Base-by-base conservation (phyloP, 2,113 vertebrate species). In the Microcebus jonahi region DNA sequence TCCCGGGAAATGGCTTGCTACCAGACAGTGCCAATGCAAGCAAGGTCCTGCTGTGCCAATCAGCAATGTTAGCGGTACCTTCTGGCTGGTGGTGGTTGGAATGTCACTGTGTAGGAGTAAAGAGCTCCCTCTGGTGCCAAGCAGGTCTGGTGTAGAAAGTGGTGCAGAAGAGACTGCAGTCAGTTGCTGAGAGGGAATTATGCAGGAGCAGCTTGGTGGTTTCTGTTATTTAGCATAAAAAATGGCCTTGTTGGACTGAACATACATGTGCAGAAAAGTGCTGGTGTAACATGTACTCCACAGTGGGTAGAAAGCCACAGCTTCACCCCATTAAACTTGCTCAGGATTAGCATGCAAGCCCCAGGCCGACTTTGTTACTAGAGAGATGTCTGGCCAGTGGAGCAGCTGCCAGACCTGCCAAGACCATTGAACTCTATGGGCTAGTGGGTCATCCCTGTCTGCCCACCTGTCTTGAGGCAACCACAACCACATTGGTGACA, bases 41-140 rank as follows among this genome's bases (percentile, higher is more conserved):
- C 94, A 21, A 90, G 86, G 95, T 97, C 98, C 98, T 97, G 96
- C 96, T 94, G 79, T 93, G 89, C 80, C 86, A 45, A 3, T 92
- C 95, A 93, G 88, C 86, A 94, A 90, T 57, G 89, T n/a, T 79
- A 76, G 95, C 97, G 82, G 79, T 57, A 63, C 91, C 97, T 96
- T 93, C 98, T 97, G 98, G 98, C 98, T 99, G 98, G 98, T 98
- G 98, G 97, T 90, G 95, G 97, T 89, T 98, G 99, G 98, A 99
- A 99, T 99, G 98, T 99, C 95, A 71, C 61, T 94, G 96, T 97
- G 95, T 96, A 94, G 94, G 97, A 94, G 45, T 18, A n/a, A 21
- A 36, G 90, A 93, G 95, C 80, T 80, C 97, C 97, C 96, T 84
- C 80, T 87, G 96, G 96, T 81, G 97, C 96, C 95, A 97, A 97